phyloP scores from a whole-genome alignment of 2,113 vertebrate species.

The Dendrocopos noguchii region DNA sequence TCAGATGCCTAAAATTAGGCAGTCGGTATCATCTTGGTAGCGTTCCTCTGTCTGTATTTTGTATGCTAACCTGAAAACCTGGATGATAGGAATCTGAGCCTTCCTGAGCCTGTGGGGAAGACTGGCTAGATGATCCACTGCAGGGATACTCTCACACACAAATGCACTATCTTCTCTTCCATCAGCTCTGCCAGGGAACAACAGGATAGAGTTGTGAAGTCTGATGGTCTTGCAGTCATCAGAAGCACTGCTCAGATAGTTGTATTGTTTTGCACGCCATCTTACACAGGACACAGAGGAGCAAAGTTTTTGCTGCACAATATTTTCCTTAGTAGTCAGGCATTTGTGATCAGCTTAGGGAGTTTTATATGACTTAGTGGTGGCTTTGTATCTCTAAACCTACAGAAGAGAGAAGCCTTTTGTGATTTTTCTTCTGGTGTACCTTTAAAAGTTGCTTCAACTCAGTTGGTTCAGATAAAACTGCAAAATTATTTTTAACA shows the following conservation, averaged over 20 bases:
- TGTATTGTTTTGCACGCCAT: background rate
- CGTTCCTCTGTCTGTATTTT: conserved; percentile 15
- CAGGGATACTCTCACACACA: background rate
- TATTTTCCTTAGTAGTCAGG: background rate
- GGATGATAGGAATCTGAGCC: background rate
- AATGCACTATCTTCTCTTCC: background rate
- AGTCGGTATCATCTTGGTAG: background rate
- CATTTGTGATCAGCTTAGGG: background rate
- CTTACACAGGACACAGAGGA: background rate
- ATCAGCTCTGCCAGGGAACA: background rate
- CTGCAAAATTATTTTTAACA: background rate
- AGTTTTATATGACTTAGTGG: background rate
- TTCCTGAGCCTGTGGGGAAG: conserved; percentile 15
- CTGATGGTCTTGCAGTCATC: background rate
- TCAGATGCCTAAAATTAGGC: conserved; percentile 38
- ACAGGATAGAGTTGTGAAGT: background rate
- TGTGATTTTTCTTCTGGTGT: background rate
- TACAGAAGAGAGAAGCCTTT: background rate
- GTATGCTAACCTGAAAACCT: conserved; percentile 38
- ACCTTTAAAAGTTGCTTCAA: background rate
- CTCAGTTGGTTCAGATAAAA: background rate
- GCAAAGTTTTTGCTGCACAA: background rate
- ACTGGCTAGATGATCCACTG: background rate
- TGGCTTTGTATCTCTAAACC: background rate
- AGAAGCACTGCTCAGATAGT: background rate